Conservation (phyloP, 2,797 vertebrate genomes). For the Mus minutoides region DNA sequence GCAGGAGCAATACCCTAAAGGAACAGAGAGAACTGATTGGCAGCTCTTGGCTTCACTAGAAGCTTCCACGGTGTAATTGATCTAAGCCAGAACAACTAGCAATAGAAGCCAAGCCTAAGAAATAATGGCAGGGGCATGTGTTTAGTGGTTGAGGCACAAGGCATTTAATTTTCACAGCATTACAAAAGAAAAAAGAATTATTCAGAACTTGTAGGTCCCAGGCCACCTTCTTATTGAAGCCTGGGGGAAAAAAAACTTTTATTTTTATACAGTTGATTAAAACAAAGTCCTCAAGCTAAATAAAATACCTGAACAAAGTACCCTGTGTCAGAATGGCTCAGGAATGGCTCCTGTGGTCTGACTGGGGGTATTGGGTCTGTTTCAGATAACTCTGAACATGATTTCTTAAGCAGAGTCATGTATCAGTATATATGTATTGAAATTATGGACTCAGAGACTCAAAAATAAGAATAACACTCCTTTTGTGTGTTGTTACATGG, state of each 20-base stretch:
- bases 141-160: neutral
- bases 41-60: neutral
- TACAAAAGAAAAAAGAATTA: slow-evolving; percentile 36
- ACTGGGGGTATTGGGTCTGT: neutral
- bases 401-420: neutral
- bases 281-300: slow-evolving; percentile 29
- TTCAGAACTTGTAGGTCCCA: slow-evolving; percentile 36
- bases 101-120: neutral
- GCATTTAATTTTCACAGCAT: slow-evolving; percentile 40
- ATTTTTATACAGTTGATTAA: slow-evolving; percentile 62
- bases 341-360: neutral
- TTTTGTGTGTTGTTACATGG: neutral
- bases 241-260: neutral
- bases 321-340: slow-evolving; percentile 6
- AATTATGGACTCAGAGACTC: slow-evolving; percentile 9
- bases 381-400: neutral
- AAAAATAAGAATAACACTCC: neutral
- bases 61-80: neutral
- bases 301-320: slow-evolving; percentile 40
- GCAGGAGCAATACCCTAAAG: slow-evolving; percentile 21
- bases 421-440: neutral
- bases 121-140: neutral
- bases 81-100: neutral
- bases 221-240: slow-evolving; percentile 34
- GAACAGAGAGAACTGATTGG: neutral